phyloP scores from a whole-genome alignment of 2,888 invertebrate genomes.

The Nomada ruficornis region DNA sequence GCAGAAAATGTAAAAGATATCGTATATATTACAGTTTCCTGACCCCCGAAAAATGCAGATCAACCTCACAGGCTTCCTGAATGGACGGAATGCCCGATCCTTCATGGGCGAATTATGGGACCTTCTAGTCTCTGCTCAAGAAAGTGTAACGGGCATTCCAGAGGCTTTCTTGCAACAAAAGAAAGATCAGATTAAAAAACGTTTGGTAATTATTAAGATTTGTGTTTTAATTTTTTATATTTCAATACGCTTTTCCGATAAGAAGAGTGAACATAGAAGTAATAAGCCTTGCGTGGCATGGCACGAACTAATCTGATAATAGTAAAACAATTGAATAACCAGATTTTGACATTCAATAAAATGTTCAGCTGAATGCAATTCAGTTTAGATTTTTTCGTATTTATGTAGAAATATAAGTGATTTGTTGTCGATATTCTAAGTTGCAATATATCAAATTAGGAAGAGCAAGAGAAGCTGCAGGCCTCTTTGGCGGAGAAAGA shows the following conservation, averaged over 20 bases:
- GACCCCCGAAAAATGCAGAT: constrained; percentile 99
- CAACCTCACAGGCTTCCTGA: constrained; percentile 99
- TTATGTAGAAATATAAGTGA: constrained; percentile 32
- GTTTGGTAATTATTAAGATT: constrained; percentile 87
- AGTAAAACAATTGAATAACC: constrained; percentile 59
- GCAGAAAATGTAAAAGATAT: constrained; percentile 42
- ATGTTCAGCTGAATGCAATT: constrained; percentile 55
- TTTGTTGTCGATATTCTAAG: constrained; percentile 27
- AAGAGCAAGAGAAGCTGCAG: constrained; percentile 91
- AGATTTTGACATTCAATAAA: constrained; percentile 60
- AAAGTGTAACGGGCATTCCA: constrained; percentile 97
- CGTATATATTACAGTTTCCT: constrained; percentile 90
- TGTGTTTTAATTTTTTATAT: constrained; percentile 6
- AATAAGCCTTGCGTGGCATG: not conserved
- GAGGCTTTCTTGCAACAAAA: constrained; percentile 97
- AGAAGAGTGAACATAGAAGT: not conserved
- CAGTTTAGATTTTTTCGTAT: constrained; percentile 35
- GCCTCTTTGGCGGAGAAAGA: constrained; percentile 86
- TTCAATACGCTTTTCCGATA: not conserved
- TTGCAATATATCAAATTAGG: constrained; percentile 83
- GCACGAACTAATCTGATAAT: constrained; percentile 45
- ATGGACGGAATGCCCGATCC: constrained; percentile 97
- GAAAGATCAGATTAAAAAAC: constrained; percentile 97
- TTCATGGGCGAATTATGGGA: constrained; percentile 99
- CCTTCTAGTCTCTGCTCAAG: constrained; percentile 96